These are phyloP conservation scores for Penaeus japonicus DNA, from an alignment of 1,140 invertebrate genomes.

Conservation along the genomic window DNA sequence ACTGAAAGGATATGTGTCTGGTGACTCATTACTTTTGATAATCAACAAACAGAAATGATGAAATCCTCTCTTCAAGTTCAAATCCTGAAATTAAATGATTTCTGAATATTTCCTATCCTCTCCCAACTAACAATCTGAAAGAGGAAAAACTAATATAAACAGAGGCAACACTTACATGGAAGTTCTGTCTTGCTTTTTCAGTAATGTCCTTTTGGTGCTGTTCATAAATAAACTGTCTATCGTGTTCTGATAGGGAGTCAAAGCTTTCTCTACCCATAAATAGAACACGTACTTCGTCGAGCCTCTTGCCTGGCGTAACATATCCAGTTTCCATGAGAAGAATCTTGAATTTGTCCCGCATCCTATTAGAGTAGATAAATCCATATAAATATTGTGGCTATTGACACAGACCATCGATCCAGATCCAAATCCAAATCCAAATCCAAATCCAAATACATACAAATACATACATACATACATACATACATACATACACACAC, in stretches of 20 bases:
- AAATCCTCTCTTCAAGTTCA: too few species aligned
- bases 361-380: constrained; percentile 62
- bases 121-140: neutral
- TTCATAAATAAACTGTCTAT: constrained; percentile 93
- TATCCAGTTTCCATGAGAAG: constrained; percentile 93
- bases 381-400: neutral
- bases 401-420: too few species aligned
- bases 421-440: too few species aligned
- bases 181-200: constrained; percentile 89
- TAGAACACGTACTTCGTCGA: constrained; percentile 90
- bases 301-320: constrained; percentile 87
- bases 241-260: constrained; percentile 86
- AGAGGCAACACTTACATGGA: constrained; percentile 71
- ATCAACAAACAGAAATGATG: too few species aligned
- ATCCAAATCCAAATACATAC: too few species aligned
- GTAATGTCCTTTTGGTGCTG: constrained; percentile 92
- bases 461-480: constrained; percentile 4
- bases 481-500: neutral
- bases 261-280: constrained; percentile 96
- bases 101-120: neutral
- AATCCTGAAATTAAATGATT: neutral
- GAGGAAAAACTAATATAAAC: neutral
- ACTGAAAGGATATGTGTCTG: too few species aligned
- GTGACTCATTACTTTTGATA: too few species aligned
- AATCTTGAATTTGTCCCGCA: constrained; percentile 86